Evolutionary conservation across 2,888 invertebrate species (phyloP).

Genomic region (Phasia obesa): DNA sequence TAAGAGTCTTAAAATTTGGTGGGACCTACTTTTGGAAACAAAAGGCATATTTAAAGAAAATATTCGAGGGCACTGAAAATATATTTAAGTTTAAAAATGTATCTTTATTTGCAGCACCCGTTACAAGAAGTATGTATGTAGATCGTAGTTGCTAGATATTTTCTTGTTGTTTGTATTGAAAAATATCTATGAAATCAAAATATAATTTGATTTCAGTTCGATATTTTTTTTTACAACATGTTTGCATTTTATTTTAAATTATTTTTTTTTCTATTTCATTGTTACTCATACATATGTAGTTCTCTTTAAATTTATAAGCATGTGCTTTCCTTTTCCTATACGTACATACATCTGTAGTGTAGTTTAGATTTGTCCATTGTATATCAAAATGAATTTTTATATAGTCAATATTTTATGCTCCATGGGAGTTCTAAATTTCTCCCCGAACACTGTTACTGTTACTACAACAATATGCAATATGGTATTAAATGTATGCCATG

Average conservation of each 20-base stretch:
- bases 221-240: not conserved
- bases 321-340: conserved; percentile 19
- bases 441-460: conserved; percentile 15
- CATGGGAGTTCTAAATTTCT: conserved; percentile 21
- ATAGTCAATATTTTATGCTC: conserved; percentile 55
- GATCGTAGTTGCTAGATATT: not conserved
- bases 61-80: too few relatives aligned
- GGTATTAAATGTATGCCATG: conserved; percentile 8
- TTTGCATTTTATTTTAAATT: not conserved
- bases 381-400: conserved; percentile 38
- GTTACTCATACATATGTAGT: too few relatives aligned
- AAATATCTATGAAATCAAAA: conserved; percentile 47
- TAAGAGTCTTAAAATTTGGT: too few relatives aligned
- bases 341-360: not conserved
- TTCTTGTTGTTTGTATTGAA: not conserved
- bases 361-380: not conserved
- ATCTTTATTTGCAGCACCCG: too few relatives aligned
- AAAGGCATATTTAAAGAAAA: too few relatives aligned
- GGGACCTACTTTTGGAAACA: too few relatives aligned
- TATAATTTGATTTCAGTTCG: conserved; percentile 53
- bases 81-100: too few relatives aligned
- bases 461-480: conserved; percentile 2
- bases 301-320: conserved; percentile 7
- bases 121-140: not conserved
- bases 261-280: conserved; percentile 1